Evolutionary conservation across 2,888 invertebrate species (phyloP), one percentile per base, ranked within the genome.

Genomic region (Argyra leucocephala): DNA sequence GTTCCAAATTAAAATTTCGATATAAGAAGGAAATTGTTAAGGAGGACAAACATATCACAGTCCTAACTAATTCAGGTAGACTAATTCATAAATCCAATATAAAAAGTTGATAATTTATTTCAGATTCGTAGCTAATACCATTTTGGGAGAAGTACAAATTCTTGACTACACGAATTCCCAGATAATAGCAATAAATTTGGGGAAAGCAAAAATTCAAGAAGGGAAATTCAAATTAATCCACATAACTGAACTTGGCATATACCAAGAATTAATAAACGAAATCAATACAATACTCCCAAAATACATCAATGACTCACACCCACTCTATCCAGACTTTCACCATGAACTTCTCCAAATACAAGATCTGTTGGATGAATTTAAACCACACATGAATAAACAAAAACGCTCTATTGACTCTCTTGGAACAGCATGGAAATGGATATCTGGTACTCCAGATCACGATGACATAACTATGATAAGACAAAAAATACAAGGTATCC

Each of bases 11-110:
- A 63, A 65, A 64, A n/a, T 26, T 58, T 22, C 63, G 67, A 15
- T 66, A 66, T 22, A 64, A 69, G 63, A 58, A 66, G 61, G 64
- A 70, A 66, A 61, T 64, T 24, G 65, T 66, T 3, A 57, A 62
- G 1, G 68, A 65, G 64, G 66, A 66, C 15, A 64, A 61, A 61
- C 21, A 58, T 2, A 64, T 65, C n/a, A 64, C 63, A 3, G 63
- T 68, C 58, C 12, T 66, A 37, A 66, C 61, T 22, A 48, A 68
- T 61, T 63, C 64, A 4, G 66, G 65, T 5, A 61, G 61, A 63
- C 60, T 57, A n/a, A 48, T 68, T 26, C 66, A 66, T 22, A 66
- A 66, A 63, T 61, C 63, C 10, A n/a, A 63, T 26, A 66, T 66
- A 22, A 22, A 12, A 58, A 12, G 7, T 10, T 22, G 22, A 58